Evolutionary conservation across 1,140 invertebrate genomes (phyloP), one percentile per base, ranked within the genome.

Genomic region (Lepidurus arcticus): DNA sequence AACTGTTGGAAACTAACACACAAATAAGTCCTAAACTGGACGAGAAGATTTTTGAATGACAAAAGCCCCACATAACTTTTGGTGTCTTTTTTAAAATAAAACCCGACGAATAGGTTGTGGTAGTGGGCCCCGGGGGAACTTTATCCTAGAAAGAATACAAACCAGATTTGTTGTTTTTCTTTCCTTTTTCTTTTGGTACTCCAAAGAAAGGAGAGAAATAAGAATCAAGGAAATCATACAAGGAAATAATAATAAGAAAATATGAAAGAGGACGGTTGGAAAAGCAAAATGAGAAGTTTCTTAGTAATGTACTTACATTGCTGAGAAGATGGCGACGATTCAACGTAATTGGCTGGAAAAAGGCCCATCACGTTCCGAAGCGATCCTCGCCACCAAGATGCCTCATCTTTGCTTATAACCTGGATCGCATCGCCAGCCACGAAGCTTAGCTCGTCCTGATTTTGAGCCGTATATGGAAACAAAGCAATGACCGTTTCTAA

Each of bases 371-470:
- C 88, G 13, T 94, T 95, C 80, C 94, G 93, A 7, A 95, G 87
- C 87, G 96, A 94, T 65, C 97, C 97, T 84, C 92, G 92, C 96
- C 97, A 98, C 97, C 97, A 99, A 77, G 95, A 92, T 65, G 92
- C 91, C 84, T 98, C 96, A 80, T 97, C 94, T 81, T 96, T 91
- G 76, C 93, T 92, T 10, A 97, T 88, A 11, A 99, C 92, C 73
- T 91, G 92, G 78, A 98, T 97, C 74, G 97, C 92, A 82, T 96
- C 94, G 83, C 95, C 95, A 85, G 97, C 96, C 78, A 94, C 91
- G 84, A 98, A 98, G 81, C 90, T 95, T 74, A 99, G 87, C 85
- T 98, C 96, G 85, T 98, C 96, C 45, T 93, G 92, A 84, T 98
- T 96, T 85, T 94, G 93, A 75, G 95, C 95, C 75, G 90, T 89